Conservation (phyloP, 2,797 vertebrate genomes). For the Falco naumanni region DNA sequence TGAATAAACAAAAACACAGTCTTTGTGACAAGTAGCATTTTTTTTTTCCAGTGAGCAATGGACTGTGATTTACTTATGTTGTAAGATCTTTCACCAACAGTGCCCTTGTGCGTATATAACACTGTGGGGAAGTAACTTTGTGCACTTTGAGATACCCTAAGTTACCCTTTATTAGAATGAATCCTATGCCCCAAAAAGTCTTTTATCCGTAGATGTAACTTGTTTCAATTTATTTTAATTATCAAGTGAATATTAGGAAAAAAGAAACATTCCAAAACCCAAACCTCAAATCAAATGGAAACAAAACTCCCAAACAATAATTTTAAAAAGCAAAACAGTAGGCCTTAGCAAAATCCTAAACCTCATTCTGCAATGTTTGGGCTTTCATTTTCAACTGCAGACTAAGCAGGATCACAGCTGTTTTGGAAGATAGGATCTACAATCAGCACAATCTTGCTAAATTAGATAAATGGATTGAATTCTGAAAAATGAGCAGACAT, state of each 20-base stretch:
- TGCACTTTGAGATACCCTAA: not conserved
- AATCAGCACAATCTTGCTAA: not conserved
- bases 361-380: not conserved
- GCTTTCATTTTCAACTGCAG: not conserved
- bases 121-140: not conserved
- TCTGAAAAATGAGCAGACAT: not conserved
- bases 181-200: fast-evolving
- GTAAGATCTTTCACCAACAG: not conserved
- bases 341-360: not conserved
- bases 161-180: not conserved
- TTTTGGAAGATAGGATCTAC: not conserved
- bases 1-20: not conserved
- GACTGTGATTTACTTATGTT: not conserved
- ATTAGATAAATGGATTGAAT: not conserved
- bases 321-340: not conserved
- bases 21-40: not conserved
- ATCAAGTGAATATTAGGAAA: not conserved
- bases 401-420: not conserved
- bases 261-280: not conserved
- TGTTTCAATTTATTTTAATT: not conserved
- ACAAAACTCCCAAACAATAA: not conserved
- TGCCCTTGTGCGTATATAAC: not conserved
- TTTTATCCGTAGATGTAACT: not conserved
- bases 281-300: not conserved
- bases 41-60: not conserved